Evolutionary conservation across 2,888 invertebrate genomes (phyloP), one percentile per base, ranked within the genome.

Genomic region (Lomographa bimaculata): DNA sequence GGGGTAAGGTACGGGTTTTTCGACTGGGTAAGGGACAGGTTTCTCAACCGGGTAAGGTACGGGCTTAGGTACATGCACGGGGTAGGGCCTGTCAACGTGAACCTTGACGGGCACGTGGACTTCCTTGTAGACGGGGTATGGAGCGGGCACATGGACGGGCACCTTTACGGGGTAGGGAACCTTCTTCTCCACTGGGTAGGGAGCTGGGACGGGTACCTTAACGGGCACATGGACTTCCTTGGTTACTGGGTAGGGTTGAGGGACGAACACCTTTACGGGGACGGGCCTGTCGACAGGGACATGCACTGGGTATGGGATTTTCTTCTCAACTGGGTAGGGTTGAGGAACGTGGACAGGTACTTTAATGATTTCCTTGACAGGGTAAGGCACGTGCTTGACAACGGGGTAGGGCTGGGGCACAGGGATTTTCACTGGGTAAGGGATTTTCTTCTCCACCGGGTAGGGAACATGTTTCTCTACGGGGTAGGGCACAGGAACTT

Each of bases 331-430:
- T 11, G 93, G 93, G 82, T 94, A 94, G 28, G 94, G 94, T 45
- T 91, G 91, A 14, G 93, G 93, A 30, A 92, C 92, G 42, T 91
- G 92, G 5, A 91, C 90, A 44, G 92, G 91, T 50, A 91, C 86
- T 74, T 92, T 91, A 20, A 91, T 84, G 46, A 87, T 72, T 58
- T 91, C 91, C 64, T 93, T 93, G 20, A 94, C 93, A 47, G 93
- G 90, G 64, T 91, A 91, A 32, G 93, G 94, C 1, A 93, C 90
- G 54, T 91, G 91, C 49, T 92, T 92, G 36, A 92, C 91, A 0
- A 92, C 90, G 1, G 94, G 93, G 83, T 93, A 93, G 46, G 94
- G 93, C 62, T 92, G 91, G 11, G 93, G 93, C 26, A 93, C 92
- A 43, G 85, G 91, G 19, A 94, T 93, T 66, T 92, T 91, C 7